A percentile compares a stretch with the other conserved stretches of the same genome.
Conservation (phyloP, 2,113 vertebrate genomes). For the Muntiacus muntjak region DNA sequence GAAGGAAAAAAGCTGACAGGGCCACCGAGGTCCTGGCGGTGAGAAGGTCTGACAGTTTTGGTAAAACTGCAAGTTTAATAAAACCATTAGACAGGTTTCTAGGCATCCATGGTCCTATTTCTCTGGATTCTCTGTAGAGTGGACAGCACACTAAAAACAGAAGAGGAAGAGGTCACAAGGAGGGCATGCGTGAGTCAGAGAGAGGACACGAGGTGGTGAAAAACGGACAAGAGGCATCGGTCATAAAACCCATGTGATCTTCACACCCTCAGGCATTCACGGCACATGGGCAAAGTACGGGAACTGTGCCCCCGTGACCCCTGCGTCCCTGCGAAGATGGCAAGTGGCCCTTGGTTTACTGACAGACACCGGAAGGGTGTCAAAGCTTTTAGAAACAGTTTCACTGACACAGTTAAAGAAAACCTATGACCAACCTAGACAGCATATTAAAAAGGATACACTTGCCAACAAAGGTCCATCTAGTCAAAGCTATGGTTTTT, state of each 20-base stretch:
- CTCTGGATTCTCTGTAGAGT: background rate
- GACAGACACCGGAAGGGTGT: rapidly evolving
- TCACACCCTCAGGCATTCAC: rapidly evolving
- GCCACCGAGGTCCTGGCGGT: rapidly evolving
- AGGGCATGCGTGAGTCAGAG: background rate
- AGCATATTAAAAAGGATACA: background rate
- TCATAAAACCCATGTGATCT: rapidly evolving
- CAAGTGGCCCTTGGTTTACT: rapidly evolving
- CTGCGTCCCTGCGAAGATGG: background rate
- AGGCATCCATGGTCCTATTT: rapidly evolving
- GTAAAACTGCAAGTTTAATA: background rate
- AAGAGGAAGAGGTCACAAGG: no score
- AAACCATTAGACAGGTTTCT: background rate
- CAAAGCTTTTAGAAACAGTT: background rate
- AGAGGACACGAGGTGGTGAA: rapidly evolving
- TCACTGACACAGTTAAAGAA: background rate
- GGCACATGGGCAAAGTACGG: rapidly evolving
- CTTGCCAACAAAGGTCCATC: rapidly evolving
- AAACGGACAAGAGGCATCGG: rapidly evolving
- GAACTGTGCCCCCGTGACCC: rapidly evolving
- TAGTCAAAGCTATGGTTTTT: background rate
- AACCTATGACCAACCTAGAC: background rate
- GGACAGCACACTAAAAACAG: rapidly evolving
- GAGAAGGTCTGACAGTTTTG: background rate
- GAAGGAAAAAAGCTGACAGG: background rate